Conservation (phyloP, 1,140 invertebrate species). For the Himalopsyche phryganea region DNA sequence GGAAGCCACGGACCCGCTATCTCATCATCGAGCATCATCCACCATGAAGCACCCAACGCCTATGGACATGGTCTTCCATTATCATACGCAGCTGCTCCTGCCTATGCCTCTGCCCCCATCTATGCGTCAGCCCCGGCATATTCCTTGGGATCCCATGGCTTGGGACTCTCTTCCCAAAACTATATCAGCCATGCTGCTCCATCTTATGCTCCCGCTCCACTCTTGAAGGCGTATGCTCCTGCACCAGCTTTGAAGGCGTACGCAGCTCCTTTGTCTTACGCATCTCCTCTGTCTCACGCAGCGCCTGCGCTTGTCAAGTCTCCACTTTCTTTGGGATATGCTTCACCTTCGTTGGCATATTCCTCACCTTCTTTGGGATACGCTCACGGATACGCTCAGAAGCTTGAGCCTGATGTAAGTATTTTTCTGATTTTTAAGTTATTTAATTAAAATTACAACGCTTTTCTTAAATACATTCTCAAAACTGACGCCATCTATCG, state of each 20-base stretch:
- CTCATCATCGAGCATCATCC: conserved; percentile 50
- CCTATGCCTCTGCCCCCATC: conserved; percentile 36
- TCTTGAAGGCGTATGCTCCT: conserved; percentile 41
- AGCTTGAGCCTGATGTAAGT: conserved; percentile 25
- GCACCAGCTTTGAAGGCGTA: conserved; percentile 38
- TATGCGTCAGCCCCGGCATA: conserved; percentile 33
- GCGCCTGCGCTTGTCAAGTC: background rate
- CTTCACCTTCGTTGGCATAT: no score
- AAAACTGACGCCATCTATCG: no score
- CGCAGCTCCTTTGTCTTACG: conserved; percentile 40
- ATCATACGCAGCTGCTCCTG: no score
- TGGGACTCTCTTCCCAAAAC: conserved; percentile 44
- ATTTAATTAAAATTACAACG: no score
- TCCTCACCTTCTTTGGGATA: no score
- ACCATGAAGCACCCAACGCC: conserved; percentile 32
- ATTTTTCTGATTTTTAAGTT: no score
- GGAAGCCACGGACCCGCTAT: conserved; percentile 37
- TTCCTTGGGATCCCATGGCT: conserved; percentile 21
- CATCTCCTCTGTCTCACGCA: conserved; percentile 13
- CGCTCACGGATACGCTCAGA: no score
- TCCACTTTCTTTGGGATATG: no score
- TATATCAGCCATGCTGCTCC: conserved; percentile 45
- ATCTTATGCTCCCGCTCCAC: conserved; percentile 27
- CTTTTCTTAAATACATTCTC: no score
- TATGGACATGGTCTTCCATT: no score